phyloP scores from a whole-genome alignment of 2,888 invertebrate genomes.

The Ctenicera cuprea region DNA sequence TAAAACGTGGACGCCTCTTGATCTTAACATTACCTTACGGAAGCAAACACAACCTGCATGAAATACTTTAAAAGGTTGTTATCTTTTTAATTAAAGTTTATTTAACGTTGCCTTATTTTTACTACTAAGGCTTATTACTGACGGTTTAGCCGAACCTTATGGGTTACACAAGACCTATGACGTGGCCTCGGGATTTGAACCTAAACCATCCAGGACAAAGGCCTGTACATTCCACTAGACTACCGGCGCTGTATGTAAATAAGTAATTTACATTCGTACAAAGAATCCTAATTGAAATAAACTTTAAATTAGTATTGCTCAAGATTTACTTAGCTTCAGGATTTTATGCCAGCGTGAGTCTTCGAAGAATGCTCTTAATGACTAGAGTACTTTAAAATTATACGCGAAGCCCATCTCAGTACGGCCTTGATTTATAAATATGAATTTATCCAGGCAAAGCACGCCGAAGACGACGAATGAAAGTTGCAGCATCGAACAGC shows the following conservation, averaged over 20 bases:
- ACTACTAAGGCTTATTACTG: too few species aligned
- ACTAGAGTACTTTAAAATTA: constrained; percentile 36
- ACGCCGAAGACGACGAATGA: constrained; percentile 21
- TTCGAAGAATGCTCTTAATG: constrained; percentile 6
- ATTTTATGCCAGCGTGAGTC: constrained; percentile 37
- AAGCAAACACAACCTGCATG: not conserved
- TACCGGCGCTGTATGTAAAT: too few species aligned
- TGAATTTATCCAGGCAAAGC: not conserved
- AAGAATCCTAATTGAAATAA: too few species aligned
- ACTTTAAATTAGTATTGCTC: too few species aligned
- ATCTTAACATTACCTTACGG: not conserved
- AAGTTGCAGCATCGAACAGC: constrained; percentile 8
- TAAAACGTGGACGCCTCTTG: not conserved
- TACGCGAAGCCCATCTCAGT: constrained; percentile 6
- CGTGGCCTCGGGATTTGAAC: too few species aligned
- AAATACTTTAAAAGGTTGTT: not conserved
- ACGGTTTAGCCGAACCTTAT: too few species aligned
- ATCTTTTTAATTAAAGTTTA: too few species aligned
- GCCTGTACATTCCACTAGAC: too few species aligned
- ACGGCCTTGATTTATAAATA: constrained; percentile 30
- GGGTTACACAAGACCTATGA: too few species aligned
- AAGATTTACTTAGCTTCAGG: constrained; percentile 1
- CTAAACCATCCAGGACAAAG: too few species aligned
- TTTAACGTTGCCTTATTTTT: too few species aligned
- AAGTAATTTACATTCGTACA: too few species aligned